Evolutionary conservation across 2,113 vertebrate genomes (phyloP).

Genomic region (Emydocephalus ijimae): DNA sequence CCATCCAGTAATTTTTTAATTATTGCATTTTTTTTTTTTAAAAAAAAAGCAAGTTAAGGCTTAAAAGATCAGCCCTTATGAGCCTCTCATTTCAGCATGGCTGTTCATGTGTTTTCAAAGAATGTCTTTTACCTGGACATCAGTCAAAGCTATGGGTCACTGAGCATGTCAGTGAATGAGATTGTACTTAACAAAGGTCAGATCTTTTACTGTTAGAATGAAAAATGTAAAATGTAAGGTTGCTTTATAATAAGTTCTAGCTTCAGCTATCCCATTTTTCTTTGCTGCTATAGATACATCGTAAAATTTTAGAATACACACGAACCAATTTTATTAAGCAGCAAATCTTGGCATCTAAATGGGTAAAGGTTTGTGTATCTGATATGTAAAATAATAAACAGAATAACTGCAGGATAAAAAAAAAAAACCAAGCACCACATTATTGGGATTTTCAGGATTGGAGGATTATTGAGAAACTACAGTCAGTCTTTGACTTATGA

Average conservation of each 20-base stretch:
- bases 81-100: neutral
- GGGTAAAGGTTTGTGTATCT: neutral
- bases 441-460: neutral
- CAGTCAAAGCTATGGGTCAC: neutral
- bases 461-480: neutral
- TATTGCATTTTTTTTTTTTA: neutral
- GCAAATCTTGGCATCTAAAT: neutral
- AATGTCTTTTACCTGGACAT: neutral
- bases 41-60: neutral
- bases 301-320: neutral
- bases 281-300: neutral
- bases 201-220: conserved; percentile 7
- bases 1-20: neutral
- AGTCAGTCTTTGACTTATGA: neutral
- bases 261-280: neutral
- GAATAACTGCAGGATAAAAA: neutral
- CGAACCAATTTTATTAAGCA: neutral
- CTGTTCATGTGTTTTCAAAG: neutral
- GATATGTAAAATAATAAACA: neutral
- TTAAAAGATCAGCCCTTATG: neutral
- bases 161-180: neutral
- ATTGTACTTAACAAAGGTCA: neutral
- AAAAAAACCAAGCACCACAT: neutral
- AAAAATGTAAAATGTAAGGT: neutral
- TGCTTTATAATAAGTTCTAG: neutral